These are phyloP conservation scores for Cuculus canorus DNA, from an alignment of 2,797 vertebrate species.

Conservation along the genomic window DNA sequence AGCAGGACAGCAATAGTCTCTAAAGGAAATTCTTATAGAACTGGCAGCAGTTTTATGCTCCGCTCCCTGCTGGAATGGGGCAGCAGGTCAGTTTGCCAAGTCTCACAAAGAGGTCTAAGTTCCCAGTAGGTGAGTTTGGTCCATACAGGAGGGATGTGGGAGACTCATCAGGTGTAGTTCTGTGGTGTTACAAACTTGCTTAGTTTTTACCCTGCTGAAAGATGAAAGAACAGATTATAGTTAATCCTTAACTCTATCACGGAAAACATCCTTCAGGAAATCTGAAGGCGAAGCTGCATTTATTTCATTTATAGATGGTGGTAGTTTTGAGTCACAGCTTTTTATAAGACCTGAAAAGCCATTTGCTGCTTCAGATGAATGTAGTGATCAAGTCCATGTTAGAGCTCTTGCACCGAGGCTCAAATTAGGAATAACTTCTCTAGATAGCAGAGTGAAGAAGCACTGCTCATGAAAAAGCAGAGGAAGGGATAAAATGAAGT, in stretches of 20 bases:
- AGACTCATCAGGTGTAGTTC: no score
- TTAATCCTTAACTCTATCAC: not conserved
- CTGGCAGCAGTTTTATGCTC: not conserved
- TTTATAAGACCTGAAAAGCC: not conserved
- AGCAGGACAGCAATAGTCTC: not conserved
- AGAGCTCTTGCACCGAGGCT: not conserved
- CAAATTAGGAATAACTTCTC: not conserved
- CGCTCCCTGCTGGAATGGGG: not conserved
- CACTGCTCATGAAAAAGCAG: not conserved
- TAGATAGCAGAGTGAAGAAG: rapidly evolving
- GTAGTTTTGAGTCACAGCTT: not conserved
- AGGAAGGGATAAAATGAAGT: not conserved
- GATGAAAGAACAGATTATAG: not conserved
- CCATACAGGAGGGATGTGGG: not conserved
- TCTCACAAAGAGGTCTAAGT: no score
- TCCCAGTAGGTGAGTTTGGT: not conserved
- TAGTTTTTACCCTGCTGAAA: not conserved
- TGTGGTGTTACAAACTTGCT: not conserved
- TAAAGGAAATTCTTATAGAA: not conserved
- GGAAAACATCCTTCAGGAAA: not conserved
- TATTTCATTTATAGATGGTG: not conserved
- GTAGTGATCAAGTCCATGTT: rapidly evolving
- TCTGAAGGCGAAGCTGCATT: not conserved
- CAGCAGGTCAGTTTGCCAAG: not conserved
- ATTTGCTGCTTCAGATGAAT: not conserved